These are phyloP conservation scores for Australoheros scitulus DNA, from an alignment of 2,113 vertebrate genomes.

Conservation along the genomic window DNA sequence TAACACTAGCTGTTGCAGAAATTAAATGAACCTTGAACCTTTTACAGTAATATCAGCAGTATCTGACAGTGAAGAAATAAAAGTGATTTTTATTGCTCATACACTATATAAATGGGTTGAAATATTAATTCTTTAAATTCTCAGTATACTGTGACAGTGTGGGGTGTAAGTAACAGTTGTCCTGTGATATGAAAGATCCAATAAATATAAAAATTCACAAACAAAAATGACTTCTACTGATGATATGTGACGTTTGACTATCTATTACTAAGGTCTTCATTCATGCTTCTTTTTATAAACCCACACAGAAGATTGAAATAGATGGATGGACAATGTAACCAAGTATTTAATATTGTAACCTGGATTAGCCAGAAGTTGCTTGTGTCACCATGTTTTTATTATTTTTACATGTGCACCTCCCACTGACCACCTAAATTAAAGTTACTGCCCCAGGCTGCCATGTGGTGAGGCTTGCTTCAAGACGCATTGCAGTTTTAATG, in stretches of 20 bases:
- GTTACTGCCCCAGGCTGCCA: background rate
- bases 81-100: background rate
- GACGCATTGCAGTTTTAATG: background rate
- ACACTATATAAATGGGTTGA: background rate
- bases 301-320: background rate
- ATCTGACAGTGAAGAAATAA: background rate
- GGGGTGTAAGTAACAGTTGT: fast-evolving
- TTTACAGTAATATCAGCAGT: background rate
- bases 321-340: no score
- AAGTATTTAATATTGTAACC: background rate
- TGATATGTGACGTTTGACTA: background rate
- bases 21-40: background rate
- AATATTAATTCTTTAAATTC: no score
- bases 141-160: no score
- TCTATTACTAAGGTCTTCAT: background rate
- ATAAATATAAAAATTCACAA: background rate
- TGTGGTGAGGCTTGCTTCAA: background rate
- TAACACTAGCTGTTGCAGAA: background rate
- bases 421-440: background rate
- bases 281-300: fast-evolving
- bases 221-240: background rate
- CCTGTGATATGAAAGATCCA: background rate
- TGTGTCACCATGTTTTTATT: background rate
- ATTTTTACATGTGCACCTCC: background rate
- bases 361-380: background rate